Evolutionary conservation across 2,797 vertebrate genomes (phyloP).

Genomic region (Capromys pilorides): DNA sequence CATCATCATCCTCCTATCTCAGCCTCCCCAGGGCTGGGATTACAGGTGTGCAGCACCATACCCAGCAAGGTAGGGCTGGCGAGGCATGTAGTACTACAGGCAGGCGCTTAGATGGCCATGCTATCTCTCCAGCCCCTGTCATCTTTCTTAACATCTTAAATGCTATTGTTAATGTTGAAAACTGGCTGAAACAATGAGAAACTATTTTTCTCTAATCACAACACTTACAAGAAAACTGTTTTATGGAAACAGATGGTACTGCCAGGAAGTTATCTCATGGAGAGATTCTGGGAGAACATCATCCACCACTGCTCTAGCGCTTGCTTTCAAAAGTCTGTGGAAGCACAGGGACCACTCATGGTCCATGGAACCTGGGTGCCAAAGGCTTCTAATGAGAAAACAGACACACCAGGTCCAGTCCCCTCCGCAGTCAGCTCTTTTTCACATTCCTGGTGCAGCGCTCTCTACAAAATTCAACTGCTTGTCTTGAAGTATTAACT

Average conservation of each 20-base stretch:
- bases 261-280: background rate
- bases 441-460: background rate
- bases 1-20: too few relatives aligned
- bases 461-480: conserved; percentile 16
- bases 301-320: background rate
- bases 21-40: too few relatives aligned
- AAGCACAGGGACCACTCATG: background rate
- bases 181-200: background rate
- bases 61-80: too few relatives aligned
- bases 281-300: background rate
- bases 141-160: background rate
- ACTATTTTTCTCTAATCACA: background rate
- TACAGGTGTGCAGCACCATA: too few relatives aligned
- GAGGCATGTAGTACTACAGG: too few relatives aligned
- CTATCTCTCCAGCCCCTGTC: background rate
- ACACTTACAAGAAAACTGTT: background rate
- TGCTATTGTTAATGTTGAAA: background rate
- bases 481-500: background rate
- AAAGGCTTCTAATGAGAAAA: background rate
- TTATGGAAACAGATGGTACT: background rate
- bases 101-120: too few relatives aligned
- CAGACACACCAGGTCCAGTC: background rate
- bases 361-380: background rate
- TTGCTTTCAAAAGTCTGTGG: background rate
- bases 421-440: background rate